phyloP scores from a whole-genome alignment of 2,113 vertebrate species.

The Holacanthus passer region DNA sequence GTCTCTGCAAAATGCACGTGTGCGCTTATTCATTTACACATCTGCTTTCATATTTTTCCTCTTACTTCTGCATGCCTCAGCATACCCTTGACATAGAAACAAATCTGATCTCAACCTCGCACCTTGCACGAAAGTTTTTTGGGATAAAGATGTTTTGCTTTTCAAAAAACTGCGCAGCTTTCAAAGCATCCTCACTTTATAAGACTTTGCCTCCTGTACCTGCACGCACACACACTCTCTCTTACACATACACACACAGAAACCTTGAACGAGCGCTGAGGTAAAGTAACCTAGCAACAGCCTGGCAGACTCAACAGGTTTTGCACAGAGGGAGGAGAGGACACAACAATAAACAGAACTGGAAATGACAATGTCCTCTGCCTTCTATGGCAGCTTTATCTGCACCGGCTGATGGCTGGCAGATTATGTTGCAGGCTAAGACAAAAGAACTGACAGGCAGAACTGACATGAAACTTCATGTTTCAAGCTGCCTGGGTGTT shows the following conservation, averaged over 20 bases:
- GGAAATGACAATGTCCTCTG: slow-evolving; percentile 53
- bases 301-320: slow-evolving; percentile 72
- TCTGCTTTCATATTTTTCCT: slow-evolving; percentile 5
- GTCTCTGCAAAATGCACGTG: slow-evolving; percentile 17
- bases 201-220: background rate
- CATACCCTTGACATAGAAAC: background rate
- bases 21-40: background rate
- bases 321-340: slow-evolving; percentile 43
- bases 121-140: background rate
- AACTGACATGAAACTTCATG: background rate
- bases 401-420: slow-evolving; percentile 10
- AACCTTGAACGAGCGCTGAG: slow-evolving; percentile 45
- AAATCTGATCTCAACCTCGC: background rate
- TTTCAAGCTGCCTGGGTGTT: background rate
- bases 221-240: background rate
- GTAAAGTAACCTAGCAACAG: slow-evolving; percentile 82
- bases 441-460: background rate
- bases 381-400: slow-evolving; percentile 25
- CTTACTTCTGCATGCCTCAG: background rate
- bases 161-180: slow-evolving; percentile 11
- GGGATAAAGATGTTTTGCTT: background rate
- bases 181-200: slow-evolving; percentile 17
- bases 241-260: background rate
- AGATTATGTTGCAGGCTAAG: background rate
- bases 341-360: slow-evolving; percentile 60